Base-by-base conservation (phyloP, 2,113 vertebrate species). In the Labeo rohita region DNA sequence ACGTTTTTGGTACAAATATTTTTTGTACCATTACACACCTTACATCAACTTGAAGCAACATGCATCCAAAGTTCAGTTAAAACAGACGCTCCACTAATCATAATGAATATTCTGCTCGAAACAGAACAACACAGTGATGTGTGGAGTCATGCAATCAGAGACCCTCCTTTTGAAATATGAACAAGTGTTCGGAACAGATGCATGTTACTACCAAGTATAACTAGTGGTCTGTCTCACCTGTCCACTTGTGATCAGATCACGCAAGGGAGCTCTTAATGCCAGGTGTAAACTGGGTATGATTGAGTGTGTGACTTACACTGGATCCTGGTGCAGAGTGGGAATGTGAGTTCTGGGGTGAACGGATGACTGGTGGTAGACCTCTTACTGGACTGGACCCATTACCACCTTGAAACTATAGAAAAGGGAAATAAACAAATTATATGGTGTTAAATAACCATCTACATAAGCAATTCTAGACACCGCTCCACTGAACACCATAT, bases 361-460 rank as follows among this genome's bases (percentile, higher is more conserved):
- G 96, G 88, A 99, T 97, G 85, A 96, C 95, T 85, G 96, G 96
- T 89, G 97, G 97, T 81, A 97, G 92, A 11, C 97, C 97, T 95
- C 98, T 96, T 89, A 99, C 97, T 49, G 98, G 98, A 95, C 98
- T 99, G 81, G 97, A 98, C 87, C 97, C 98, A 92, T 98, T 99
- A 86, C 97, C 98, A 95, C 96, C 97, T 93, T 98, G 97, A 92
- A 98, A 98, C 98, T 99, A 70, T 52, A 87, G 18, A 54, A 45
- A 79, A 12, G 12, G 8, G 5, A 65, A 47, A 45, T 2, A 21
- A 75, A 77, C 0, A 21, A 45, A 54, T 8, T 23, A 52, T 28
- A 16, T 36, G 13, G 9, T 21, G 6, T 72, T 18, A 11, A 45
- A 72, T 4, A 0, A 43, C 43, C 7, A 70, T 18, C 36, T 0